Evolutionary conservation across 2,113 vertebrate species (phyloP), one percentile per base, ranked within the genome.

Genomic region (Hirundichthys speculiger): DNA sequence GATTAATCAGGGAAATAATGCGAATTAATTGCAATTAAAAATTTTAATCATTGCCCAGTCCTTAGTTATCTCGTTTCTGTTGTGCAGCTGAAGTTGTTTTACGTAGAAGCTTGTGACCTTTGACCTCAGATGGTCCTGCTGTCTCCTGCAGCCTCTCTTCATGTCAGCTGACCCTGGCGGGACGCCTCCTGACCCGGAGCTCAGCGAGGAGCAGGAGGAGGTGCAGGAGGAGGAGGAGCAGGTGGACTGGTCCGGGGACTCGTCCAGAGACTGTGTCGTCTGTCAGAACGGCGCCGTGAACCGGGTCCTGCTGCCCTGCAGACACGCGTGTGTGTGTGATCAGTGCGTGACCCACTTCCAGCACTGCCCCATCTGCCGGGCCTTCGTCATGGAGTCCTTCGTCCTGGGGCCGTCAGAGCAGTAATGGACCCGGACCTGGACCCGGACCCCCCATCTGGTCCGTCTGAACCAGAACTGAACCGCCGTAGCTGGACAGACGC

Each of bases 281-380:
- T 99, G 98, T 87, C 97, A 97, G 83, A 98, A 98, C 0, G 95
- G 94, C 9, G 41, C 91, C 0, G 93, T 98, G 60, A 99, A 98
- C 92, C 92, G 95, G 69, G 98, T 98, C 0, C 90, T 99, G 13
- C 84, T 99, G 42, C 98, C 98, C 0, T 99, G 98, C 77, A 87
- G 98, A n/a, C 98, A 99, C 12, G 83, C 96, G 0, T 99, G 97
- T 68, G 86, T 98, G 57, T 99, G 98, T 0, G 91, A 98, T 8
- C 85, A 88, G 67, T 99, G 98, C 4, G 69, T 95, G 22, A 81
- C 75, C 1, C 93, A 90, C 46, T 95, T 99, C 61, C 95, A 95
- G 71, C 96, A 95, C 85, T 99, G 98, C 60, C 98, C 98, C 0
- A 96, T 99, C 88, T 99, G 98, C 83, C 90, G 97, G 41, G 94